Percentiles rank a stretch among this genome's conserved stretches.
Evolutionary conservation across 2,888 invertebrate species (phyloP).

Genomic region (Phyto melanocephala): DNA sequence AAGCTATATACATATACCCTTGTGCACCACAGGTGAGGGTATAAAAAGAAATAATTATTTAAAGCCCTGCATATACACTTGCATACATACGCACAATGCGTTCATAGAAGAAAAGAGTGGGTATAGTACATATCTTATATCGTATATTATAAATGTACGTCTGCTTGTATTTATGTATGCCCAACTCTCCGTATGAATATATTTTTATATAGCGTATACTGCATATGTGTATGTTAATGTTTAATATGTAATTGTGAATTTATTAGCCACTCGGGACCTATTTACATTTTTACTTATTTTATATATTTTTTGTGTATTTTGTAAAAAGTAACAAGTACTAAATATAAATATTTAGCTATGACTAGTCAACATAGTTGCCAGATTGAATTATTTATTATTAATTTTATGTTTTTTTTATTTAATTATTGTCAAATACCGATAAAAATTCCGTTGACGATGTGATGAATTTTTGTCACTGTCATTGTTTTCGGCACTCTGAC

Average conservation of each 20-base stretch:
- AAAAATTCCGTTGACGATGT: no score
- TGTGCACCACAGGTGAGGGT: no score
- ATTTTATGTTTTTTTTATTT: no score
- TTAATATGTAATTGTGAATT: slow-evolving; percentile 62
- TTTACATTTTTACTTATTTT: slow-evolving; percentile 52
- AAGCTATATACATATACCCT: no score
- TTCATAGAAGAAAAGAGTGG: neutral
- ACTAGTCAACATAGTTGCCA: neutral
- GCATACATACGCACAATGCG: neutral
- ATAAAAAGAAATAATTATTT: neutral
- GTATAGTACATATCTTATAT: slow-evolving; percentile 8
- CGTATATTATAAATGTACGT: slow-evolving; percentile 44
- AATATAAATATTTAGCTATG: slow-evolving; percentile 38
- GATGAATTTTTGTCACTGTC: no score
- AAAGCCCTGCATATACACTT: neutral
- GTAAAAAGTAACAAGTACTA: slow-evolving; percentile 12
- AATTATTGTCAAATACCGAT: no score
- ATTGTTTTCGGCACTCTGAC: no score
- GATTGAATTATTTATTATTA: no score
- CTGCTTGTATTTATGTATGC: neutral
- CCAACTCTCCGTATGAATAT: neutral
- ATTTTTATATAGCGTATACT: neutral
- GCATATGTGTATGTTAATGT: slow-evolving; percentile 33
- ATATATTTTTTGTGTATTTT: slow-evolving; percentile 10
- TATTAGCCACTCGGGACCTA: slow-evolving; percentile 60